Base-by-base conservation (phyloP, 2,113 vertebrate genomes). In the Budorcas taxicolor region DNA sequence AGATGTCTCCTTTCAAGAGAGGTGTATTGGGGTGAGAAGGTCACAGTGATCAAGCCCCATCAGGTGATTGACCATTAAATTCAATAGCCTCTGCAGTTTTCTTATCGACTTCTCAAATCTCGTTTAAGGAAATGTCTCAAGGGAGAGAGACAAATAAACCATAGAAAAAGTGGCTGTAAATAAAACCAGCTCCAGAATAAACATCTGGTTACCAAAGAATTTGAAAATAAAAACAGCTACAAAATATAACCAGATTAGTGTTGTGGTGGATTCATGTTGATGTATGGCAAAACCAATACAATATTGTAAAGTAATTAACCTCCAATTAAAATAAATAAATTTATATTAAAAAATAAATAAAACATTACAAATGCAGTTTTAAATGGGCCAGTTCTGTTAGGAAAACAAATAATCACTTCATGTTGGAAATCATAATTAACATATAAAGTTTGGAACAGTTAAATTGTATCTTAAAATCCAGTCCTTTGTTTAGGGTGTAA, bases 1-100 rank as follows among this genome's bases (percentile, higher is more conserved):
- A 87, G 57, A 97, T 57, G 36, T 91, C 94, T 96, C 31, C 78
- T 94, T 94, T 85, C 52, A 52, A 78, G 33, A 92, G 50, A 94
- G 96, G 94, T 97, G 86, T 96, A 97, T 97, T 97, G 96, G 53
- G 94, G 95, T 97, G 85, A 98, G 91, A 95, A 97, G 88, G 97
- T 97, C 91, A 94, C 13, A 50, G 88, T 97, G 91, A 98, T 95
- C 97, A 98, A 97, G 74, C 16, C 67, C 43, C 58, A 83, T 74
- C 43, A 83, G 76, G 33, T 89, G 93, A 97, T 17, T 96, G 96
- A 92, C 96, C 97, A 91, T 98, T 97, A 97, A 97, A 98, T 97
- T 94, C 93, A 94, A 74, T 94, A 96, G 94, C 85, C 91, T 93
- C 82, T 95, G 67, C 50, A 94, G 88, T 95, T 97, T 97, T 95